Evolutionary conservation across 2,888 invertebrate species (phyloP), one percentile per base, ranked within the genome.

Genomic region (Synergus umbraculus): DNA sequence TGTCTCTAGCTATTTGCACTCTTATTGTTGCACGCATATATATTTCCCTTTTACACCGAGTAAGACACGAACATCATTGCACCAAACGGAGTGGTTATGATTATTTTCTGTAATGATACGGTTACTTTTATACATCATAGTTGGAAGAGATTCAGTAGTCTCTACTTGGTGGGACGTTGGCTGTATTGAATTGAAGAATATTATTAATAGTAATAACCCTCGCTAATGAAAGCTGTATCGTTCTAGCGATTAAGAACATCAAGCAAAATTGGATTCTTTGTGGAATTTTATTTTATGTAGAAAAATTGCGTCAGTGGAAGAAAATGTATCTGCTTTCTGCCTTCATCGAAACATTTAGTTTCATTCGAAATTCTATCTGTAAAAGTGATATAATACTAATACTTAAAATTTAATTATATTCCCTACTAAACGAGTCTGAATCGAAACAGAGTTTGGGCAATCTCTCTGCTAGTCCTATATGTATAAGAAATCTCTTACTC

Each of bases 1-100:
- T 91, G 91, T 92, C 92, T 89, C 90, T 90, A 91, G 87, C 90
- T 90, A 89, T 87, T 87, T 83, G 83, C 86, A 82, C 84, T 77
- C 80, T 81, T 84, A 83, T 84, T 84, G 83, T 84, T 83, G 82
- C 80, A 81, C 77, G 81, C 76, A 78, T 79, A 78, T 78, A 66
- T 66, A 65, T 81, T 49, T 76, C 77, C 67, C 18, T 79, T 80
- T 79, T 46, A 76, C 67, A 58, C 78, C 80, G 79, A 81, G 67
- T 80, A 86, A 86, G 85, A 86, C 85, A 84, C 85, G 81, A 84
- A 54, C 49, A 73, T 44, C 79, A 83, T 85, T 77, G 83, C 83
- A 83, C 79, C 82, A 78, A 82, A 82, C 78, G 82, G 66, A 82
- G 83, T 79, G 81, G 77, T 73, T 64, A 69, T 43, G 15, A 54